Percentiles rank a stretch among this genome's conserved stretches.
phyloP scores from a whole-genome alignment of 2,113 vertebrate genomes.

The Stomatorhinus ivindoensis region DNA sequence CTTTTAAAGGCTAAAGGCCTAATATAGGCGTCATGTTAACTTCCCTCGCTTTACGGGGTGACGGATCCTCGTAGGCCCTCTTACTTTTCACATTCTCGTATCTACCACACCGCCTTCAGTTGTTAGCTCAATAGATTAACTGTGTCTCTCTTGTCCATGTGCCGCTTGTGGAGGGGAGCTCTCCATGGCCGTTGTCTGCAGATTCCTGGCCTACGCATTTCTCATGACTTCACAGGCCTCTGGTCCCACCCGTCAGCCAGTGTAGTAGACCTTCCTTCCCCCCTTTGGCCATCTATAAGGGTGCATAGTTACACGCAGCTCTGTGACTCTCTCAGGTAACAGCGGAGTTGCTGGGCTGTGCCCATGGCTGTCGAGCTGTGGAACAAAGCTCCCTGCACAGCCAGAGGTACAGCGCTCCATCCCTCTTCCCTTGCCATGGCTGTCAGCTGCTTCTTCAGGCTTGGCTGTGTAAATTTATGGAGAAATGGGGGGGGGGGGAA shows the following conservation, averaged over 20 bases:
- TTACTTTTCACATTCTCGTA: neutral
- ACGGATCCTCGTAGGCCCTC: neutral
- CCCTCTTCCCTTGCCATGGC: neutral
- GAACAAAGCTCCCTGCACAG: neutral
- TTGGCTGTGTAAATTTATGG: neutral
- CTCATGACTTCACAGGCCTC: neutral
- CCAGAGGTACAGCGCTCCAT: neutral
- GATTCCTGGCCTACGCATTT: neutral
- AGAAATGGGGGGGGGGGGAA: neutral
- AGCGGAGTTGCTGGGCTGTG: neutral
- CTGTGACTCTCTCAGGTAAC: neutral
- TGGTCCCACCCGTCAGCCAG: neutral
- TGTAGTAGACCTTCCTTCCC: neutral
- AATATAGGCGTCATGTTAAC: neutral
- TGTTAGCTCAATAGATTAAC: constrained; percentile 61
- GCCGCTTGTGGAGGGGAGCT: neutral
- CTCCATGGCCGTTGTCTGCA: neutral
- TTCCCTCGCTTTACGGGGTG: neutral
- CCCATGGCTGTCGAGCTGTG: neutral
- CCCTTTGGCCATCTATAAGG: neutral
- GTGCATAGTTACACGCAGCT: neutral
- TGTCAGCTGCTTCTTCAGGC: neutral
- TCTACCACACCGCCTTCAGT: constrained; percentile 59
- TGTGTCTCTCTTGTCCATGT: constrained; percentile 28
- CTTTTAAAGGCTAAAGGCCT: neutral